Evolutionary conservation across 2,888 invertebrate species (phyloP).

Genomic region (Chrysolina haemoptera): DNA sequence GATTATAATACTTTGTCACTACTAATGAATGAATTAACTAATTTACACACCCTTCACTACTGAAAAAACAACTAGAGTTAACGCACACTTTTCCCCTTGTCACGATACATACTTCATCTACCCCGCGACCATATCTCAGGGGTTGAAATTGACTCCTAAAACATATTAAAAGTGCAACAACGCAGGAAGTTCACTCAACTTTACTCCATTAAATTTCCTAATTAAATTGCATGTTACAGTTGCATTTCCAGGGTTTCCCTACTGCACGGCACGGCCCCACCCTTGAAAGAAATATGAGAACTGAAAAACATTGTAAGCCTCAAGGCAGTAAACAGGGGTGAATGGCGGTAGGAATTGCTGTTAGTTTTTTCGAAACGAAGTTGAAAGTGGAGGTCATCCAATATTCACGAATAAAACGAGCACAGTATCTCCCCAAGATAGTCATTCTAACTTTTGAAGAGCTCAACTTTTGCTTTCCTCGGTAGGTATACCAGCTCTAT

Average conservation of each 20-base stretch:
- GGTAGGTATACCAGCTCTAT: no score
- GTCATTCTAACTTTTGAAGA: no score
- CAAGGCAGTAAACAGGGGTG: not conserved
- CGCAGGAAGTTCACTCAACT: constrained; percentile 41
- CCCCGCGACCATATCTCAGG: constrained; percentile 1
- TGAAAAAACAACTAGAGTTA: not conserved
- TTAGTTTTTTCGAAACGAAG: no score
- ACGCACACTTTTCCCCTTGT: not conserved
- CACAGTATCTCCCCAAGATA: no score
- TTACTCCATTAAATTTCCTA: constrained; percentile 26
- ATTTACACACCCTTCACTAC: not conserved
- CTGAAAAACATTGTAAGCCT: not conserved
- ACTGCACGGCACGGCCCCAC: not conserved
- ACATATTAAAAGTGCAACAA: constrained; percentile 14
- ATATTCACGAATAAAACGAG: no score
- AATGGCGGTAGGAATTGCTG: not conserved
- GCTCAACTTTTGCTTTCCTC: no score
- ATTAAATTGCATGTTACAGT: constrained; percentile 42
- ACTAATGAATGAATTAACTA: not conserved
- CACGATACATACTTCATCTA: not conserved
- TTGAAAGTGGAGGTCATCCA: no score
- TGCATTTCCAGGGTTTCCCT: constrained; percentile 35
- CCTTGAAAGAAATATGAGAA: constrained; percentile 8
- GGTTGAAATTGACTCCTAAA: constrained; percentile 18
- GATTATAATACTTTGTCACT: not conserved